Evolutionary conservation across 2,888 invertebrate species (phyloP), one percentile per base, ranked within the genome.

Genomic region (Ctenicera cuprea): DNA sequence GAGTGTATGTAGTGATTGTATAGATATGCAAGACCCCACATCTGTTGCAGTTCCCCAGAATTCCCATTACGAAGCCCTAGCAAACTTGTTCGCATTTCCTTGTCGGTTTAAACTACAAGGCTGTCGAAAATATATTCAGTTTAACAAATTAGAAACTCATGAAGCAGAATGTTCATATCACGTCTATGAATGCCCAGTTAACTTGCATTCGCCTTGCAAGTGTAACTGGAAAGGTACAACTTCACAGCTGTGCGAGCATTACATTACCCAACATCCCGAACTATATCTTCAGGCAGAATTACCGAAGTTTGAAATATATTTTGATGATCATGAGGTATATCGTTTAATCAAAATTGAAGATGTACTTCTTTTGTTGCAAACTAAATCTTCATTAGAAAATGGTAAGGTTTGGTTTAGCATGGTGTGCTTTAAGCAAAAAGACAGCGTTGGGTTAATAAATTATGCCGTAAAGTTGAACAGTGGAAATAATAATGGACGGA

Each of bases 51-150:
- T 3, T 26, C 5, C 26, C 26, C 26, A 5, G 5, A 26, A 26
- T 26, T 26, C 26, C 5, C 26, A 26, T 4, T 62, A 33, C n/a
- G 62, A 62, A 43, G 41, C 62, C 0, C 8, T 62, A 41, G 62
- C 62, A n/a, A n/a, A 1, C 1, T 14, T 37, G 1, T 20, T 33
- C 22, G 8, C 0, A 14, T 62, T 62, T n/a, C 62, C 62, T 11
- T 62, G 62, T 12, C 12, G 16, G 0, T 43, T 43, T n/a, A 30
- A 22, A n/a, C 8, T 12, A 0, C 12, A 62, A 43, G 62, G 62
- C 1, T 62, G 62, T 12, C 0, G 0, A 1, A 1, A 41, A 62
- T 43, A 62, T 41, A 5, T 41, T 0, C 7, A 11, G n/a, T 62
- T 62, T 16, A 43, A 41, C 43, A 22, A 41, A 26, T 1, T 8